phyloP scores from a whole-genome alignment of 1,140 invertebrate species.

The Diprion similis region DNA sequence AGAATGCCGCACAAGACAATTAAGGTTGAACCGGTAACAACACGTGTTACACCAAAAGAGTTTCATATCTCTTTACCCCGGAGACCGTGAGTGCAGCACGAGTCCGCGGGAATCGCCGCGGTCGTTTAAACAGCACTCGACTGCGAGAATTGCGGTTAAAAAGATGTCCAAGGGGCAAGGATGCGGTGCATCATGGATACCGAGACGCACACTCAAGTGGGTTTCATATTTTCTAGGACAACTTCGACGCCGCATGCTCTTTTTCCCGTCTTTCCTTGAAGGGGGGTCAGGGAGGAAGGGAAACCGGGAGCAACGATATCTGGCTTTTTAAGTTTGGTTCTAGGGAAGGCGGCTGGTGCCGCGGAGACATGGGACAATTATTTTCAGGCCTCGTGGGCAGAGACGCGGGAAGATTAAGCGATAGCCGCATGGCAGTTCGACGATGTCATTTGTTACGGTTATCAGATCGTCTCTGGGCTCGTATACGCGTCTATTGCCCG shows the following conservation, averaged over 20 bases:
- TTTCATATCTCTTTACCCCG: conserved; percentile 44
- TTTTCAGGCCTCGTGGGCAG: conserved; percentile 29
- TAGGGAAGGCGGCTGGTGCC: conserved; percentile 17
- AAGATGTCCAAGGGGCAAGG: neutral
- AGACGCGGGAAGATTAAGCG: conserved; percentile 42
- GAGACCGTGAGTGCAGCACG: conserved; percentile 39
- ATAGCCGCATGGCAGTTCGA: conserved; percentile 50
- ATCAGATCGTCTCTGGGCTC: conserved; percentile 42
- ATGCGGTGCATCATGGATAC: too few relatives aligned
- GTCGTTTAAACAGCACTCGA: too few relatives aligned
- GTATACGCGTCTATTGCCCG: too few relatives aligned
- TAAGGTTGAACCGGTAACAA: conserved; percentile 53
- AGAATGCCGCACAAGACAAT: conserved; percentile 45
- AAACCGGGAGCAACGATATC: conserved; percentile 28
- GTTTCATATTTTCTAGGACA: conserved; percentile 4
- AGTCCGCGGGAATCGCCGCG: too few relatives aligned
- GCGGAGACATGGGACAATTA: conserved; percentile 30
- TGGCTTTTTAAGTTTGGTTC: conserved; percentile 25
- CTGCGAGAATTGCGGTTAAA: conserved; percentile 8
- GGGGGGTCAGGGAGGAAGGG: neutral
- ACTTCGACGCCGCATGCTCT: neutral
- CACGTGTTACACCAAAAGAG: conserved; percentile 50
- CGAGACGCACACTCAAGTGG: neutral
- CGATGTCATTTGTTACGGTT: conserved; percentile 55
- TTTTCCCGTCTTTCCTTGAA: conserved; percentile 27